Conservation (phyloP, 2,888 invertebrate species). For the Eristalinus aeneus region DNA sequence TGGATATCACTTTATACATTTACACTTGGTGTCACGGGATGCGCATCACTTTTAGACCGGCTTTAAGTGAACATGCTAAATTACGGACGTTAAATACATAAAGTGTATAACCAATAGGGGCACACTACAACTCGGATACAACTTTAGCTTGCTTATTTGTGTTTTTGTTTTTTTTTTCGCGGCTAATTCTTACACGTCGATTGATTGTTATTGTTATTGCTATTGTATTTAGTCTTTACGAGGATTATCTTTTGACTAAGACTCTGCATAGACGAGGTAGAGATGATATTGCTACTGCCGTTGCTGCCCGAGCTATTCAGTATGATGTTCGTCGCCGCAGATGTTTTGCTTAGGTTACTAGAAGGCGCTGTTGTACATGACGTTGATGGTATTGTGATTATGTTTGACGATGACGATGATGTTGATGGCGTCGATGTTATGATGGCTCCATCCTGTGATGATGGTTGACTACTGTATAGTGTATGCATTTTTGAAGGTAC, state of each 20-base stretch:
- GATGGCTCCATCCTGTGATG: slow-evolving; percentile 75
- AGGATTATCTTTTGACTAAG: slow-evolving; percentile 77
- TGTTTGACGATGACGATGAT: slow-evolving; percentile 45
- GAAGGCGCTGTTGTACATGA: slow-evolving; percentile 28
- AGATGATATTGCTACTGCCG: slow-evolving; percentile 55
- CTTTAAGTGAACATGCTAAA: slow-evolving; percentile 35
- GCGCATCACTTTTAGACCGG: slow-evolving; percentile 46
- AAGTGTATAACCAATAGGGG: slow-evolving; percentile 45
- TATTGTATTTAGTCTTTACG: slow-evolving; percentile 75
- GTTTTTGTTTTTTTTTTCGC: slow-evolving; percentile 8
- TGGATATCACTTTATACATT: slow-evolving; percentile 59
- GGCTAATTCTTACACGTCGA: slow-evolving; percentile 58
- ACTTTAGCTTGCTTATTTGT: not conserved
- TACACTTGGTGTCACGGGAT: slow-evolving; percentile 35
- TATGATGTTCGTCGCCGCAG: slow-evolving; percentile 48
- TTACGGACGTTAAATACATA: slow-evolving; percentile 45
- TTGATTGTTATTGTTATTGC: slow-evolving; percentile 63
- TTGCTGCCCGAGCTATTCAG: slow-evolving; percentile 41
- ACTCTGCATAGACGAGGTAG: slow-evolving; percentile 66
- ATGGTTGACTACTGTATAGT: slow-evolving; percentile 77
- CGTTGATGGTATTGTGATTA: slow-evolving; percentile 51
- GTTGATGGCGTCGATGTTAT: slow-evolving; percentile 77
- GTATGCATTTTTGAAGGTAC: slow-evolving; percentile 73
- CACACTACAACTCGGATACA: slow-evolving; percentile 15
- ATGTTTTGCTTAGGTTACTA: slow-evolving; percentile 53